Conservation (phyloP, 2,888 invertebrate genomes). For the Abrostola triplasia region DNA sequence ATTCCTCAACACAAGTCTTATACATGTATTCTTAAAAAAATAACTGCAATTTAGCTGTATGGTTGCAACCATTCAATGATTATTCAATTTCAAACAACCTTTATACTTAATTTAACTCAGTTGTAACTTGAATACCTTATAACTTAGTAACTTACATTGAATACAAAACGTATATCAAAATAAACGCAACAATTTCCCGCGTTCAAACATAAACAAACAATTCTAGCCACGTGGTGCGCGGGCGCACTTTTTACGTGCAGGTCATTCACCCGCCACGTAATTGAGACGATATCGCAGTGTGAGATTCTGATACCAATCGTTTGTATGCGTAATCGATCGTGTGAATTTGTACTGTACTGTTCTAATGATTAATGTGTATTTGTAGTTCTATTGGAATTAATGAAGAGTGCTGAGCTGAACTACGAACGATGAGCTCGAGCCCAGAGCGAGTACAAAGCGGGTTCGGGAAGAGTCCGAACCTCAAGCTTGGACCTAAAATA, state of each 20-base stretch:
- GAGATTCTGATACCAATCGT: conserved; percentile 44
- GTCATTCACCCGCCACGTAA: conserved; percentile 43
- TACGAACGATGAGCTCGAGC: neutral
- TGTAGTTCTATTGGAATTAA: neutral
- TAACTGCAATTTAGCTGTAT: neutral
- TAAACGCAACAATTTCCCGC: conserved; percentile 48
- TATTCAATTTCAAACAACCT: neutral
- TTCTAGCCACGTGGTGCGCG: conserved; percentile 49
- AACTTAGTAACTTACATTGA: neutral
- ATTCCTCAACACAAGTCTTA: too few species aligned
- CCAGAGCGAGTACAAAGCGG: too few species aligned
- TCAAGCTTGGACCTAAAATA: too few species aligned
- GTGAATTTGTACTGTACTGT: conserved; percentile 32
- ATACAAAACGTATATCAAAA: conserved; percentile 6
- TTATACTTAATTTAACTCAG: neutral
- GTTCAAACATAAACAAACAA: conserved; percentile 55
- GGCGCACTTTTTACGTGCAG: conserved; percentile 51
- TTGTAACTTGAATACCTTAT: neutral
- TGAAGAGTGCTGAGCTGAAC: neutral
- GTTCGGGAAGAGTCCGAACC: too few species aligned
- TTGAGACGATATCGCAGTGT: conserved; percentile 43
- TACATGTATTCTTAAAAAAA: neutral
- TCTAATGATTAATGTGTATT: conserved; percentile 1
- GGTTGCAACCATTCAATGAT: neutral
- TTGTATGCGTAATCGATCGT: conserved; percentile 37